Evolutionary conservation across 2,797 vertebrate genomes (phyloP).

Genomic region (Pangasius macronema): DNA sequence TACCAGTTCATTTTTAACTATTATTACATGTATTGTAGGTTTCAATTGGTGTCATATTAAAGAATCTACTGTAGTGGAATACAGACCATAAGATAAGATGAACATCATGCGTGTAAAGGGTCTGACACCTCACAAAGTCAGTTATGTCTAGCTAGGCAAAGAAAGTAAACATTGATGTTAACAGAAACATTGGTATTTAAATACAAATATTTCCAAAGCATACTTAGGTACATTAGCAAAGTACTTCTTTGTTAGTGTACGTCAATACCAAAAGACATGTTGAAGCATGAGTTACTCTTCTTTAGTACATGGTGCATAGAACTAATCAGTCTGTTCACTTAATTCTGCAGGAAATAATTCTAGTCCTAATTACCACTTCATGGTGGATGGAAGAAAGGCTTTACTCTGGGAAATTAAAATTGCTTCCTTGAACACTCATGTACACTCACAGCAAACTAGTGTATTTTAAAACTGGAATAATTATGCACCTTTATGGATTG

Average conservation of each 20-base stretch:
- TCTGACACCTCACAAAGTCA: background rate
- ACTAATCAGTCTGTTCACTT: slow-evolving; percentile 2
- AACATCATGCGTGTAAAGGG: background rate
- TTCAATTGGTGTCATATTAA: background rate
- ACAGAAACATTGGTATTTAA: background rate
- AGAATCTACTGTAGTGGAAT: background rate
- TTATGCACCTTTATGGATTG: background rate
- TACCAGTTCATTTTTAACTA: background rate
- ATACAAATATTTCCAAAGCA: background rate
- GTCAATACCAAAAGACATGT: background rate
- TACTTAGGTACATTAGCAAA: background rate
- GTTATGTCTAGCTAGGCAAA: background rate
- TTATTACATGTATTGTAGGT: background rate
- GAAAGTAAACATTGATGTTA: background rate
- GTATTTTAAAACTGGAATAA: background rate
- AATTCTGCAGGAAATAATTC: slow-evolving; percentile 9
- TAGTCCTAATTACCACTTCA: slow-evolving; percentile 6
- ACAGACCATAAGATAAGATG: background rate
- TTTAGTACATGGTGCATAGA: background rate
- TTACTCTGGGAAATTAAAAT: slow-evolving; percentile 4
- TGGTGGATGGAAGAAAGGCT: background rate
- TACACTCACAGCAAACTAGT: background rate
- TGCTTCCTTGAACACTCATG: slow-evolving; percentile 2
- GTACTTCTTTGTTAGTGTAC: background rate
- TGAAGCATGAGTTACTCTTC: background rate